Base-by-base conservation (phyloP, 2,797 vertebrate genomes). In the Cyprinella venusta region DNA sequence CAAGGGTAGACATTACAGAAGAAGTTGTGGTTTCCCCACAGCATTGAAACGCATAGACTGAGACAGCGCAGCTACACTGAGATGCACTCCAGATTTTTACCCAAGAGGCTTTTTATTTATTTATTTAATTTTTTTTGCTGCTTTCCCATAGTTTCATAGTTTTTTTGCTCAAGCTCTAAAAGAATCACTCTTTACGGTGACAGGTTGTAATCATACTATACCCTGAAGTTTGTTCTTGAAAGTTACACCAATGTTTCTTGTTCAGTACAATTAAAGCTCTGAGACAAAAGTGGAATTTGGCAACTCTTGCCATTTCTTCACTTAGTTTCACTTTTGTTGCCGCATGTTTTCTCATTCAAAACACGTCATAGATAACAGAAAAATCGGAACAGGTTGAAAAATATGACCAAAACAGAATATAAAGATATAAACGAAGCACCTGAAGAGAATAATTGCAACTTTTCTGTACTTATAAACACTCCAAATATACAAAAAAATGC, bases 21-120 rank as follows among this genome's bases (percentile, higher is more conserved):
- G 40, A 64, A 77, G 26, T 50, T 38, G 24, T 59, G 74, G 50
- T 52, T 71, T 78, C 24, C 72, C 50, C 65, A 77, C 40, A 70
- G 52, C 75, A 78, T 52, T 78, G 67, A 56, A 70, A 33, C n/a
- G 3, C 6, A 36, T 45, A 78, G 75, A 71, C 21, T 63, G 76
- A 78, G 52, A 78, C 67, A 78, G 71, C 40, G 4, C 30, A 21
- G 71, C 24, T 70, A 69, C 64, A 78, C 24, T 59, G 67, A 71
- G 82, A 71, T 71, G 74, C 16, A 33, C 56, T 78, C 56, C 65
- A 77, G 24, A 77, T 69, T 77, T 69, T 61, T 26, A 61, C 75
- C 64, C 72, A 54, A 70, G 65, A 70, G 19, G 69, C 42, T 48
- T 71, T 12, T 40, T 33, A 33, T 33, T 33, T 33, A 33, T 33